Conservation (phyloP, 2,113 vertebrate species). For the Erythrolamprus reginae region DNA sequence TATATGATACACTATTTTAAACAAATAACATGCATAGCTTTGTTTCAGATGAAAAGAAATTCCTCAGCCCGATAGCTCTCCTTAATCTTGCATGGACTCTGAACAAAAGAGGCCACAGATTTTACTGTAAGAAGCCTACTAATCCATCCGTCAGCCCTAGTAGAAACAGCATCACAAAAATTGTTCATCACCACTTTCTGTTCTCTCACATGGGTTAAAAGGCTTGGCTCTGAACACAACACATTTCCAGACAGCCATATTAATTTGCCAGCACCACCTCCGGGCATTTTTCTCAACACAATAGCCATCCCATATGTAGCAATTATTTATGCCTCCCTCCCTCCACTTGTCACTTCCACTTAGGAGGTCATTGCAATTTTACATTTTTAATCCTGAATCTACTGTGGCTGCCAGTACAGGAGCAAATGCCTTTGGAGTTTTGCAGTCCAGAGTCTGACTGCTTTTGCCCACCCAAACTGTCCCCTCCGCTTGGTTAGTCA, state of each 20-base stretch:
- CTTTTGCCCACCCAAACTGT: neutral
- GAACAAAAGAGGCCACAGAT: neutral
- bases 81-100: neutral
- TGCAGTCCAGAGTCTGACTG: neutral
- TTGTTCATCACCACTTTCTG: neutral
- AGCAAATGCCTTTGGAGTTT: neutral
- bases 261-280: neutral
- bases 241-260: neutral
- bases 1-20: neutral
- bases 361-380: neutral
- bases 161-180: neutral
- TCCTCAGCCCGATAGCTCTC: no score
- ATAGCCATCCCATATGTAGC: neutral
- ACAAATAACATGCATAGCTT: neutral
- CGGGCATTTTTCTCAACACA: neutral
- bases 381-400: neutral
- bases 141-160: neutral
- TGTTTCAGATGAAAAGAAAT: neutral
- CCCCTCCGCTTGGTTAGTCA: neutral
- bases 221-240: constrained; percentile 29
- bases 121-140: neutral
- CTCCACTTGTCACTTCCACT: neutral
- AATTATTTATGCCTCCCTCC: neutral
- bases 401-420: neutral
- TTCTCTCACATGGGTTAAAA: constrained; percentile 18